These are phyloP conservation scores for Silurus asotus DNA, from an alignment of 2,113 vertebrate genomes.

Conservation along the genomic window DNA sequence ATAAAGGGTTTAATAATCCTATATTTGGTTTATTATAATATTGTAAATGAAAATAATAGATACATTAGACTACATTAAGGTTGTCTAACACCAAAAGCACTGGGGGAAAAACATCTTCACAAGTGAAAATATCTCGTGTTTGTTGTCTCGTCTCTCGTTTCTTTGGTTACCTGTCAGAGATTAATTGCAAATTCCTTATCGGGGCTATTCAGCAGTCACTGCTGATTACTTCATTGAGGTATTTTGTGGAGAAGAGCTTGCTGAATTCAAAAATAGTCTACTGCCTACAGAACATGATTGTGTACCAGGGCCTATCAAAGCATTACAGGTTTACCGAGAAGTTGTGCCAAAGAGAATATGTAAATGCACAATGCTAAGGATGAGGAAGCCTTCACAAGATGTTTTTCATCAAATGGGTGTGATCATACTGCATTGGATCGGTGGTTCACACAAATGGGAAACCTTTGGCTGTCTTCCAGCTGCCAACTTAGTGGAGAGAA, in stretches of 20 bases:
- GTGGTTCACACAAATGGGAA: slow-evolving; percentile 24
- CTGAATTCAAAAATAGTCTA: background rate
- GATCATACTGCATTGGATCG: slow-evolving; percentile 11
- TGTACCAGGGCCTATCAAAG: slow-evolving; percentile 4
- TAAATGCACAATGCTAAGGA: background rate
- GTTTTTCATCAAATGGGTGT: slow-evolving; percentile 4
- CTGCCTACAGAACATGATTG: background rate
- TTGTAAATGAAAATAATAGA: no score
- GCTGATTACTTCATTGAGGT: background rate
- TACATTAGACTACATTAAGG: background rate
- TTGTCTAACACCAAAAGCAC: background rate
- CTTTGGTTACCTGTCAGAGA: slow-evolving; percentile 18
- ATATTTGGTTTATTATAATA: no score
- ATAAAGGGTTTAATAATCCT: no score
- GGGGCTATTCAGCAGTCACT: background rate
- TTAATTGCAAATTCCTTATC: slow-evolving; percentile 5
- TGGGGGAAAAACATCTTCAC: no score
- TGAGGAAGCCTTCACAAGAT: slow-evolving; percentile 4
- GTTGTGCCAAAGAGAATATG: background rate
- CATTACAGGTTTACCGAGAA: slow-evolving; percentile 26
- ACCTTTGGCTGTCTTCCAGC: slow-evolving; percentile 18
- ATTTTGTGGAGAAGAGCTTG: background rate
- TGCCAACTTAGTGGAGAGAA: background rate
- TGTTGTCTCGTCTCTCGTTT: background rate
- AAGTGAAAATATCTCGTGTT: no score